These are phyloP conservation scores for Nephrotoma flavescens DNA, from an alignment of 2,888 invertebrate species.

Conservation along the genomic window DNA sequence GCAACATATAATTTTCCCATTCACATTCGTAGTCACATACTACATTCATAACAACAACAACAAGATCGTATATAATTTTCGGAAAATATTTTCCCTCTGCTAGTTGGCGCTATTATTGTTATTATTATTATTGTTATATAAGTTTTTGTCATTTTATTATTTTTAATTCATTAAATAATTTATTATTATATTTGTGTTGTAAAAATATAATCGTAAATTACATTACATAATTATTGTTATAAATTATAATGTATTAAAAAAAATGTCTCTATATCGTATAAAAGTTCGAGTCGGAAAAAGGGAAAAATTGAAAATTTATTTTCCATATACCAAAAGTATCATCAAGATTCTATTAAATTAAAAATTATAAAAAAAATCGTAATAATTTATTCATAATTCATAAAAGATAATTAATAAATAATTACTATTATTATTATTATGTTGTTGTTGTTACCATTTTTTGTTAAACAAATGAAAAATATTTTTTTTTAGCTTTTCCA, in stretches of 20 bases:
- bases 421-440: background rate
- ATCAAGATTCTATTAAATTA: background rate
- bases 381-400: background rate
- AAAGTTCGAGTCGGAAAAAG: background rate
- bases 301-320: background rate
- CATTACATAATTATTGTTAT: background rate
- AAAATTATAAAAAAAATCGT: background rate
- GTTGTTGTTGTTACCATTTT: background rate
- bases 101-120: background rate
- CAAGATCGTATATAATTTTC: background rate
- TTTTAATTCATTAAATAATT: background rate
- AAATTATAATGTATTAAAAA: background rate
- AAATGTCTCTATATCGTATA: background rate
- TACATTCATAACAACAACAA: background rate
- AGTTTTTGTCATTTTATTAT: background rate
- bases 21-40: background rate
- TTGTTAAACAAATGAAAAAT: too few relatives aligned
- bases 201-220: background rate
- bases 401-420: background rate
- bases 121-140: background rate
- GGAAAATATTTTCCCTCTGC: background rate
- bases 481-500: background rate
- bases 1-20: background rate
- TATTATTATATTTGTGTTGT: background rate
- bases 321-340: background rate